Evolutionary conservation across 2,113 vertebrate species (phyloP), one percentile per base, ranked within the genome.

Genomic region (Salminus brasiliensis): DNA sequence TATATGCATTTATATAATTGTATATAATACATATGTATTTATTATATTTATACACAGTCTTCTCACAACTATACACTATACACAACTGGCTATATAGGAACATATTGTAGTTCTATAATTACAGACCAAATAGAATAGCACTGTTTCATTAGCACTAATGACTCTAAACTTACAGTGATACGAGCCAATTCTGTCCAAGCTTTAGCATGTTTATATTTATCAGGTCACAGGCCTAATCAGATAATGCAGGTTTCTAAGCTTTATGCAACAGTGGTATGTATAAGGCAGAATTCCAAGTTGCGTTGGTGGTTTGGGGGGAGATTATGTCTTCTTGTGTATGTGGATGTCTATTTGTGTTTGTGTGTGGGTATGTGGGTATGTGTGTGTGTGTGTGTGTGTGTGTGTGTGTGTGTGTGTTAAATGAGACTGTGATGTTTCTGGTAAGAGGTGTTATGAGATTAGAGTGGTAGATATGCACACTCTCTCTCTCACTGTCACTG

Each of bases 371-470:
- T n/a, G n/a, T n/a, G n/a, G n/a, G n/a, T n/a, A n/a, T n/a, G n/a
- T n/a, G n/a, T n/a, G n/a, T n/a, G n/a, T n/a, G n/a, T n/a, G n/a
- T n/a, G n/a, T n/a, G n/a, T n/a, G n/a, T n/a, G n/a, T n/a, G 68
- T 52, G 21, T 25, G 30, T n/a, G 47, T 36, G 29, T 27, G n/a
- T 67, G 60, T 52, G 60, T 36, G 27, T 9, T 30, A 36, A 39
- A 45, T n/a, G 67, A 63, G 55, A 30, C 29, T 72, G 77, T 41
- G 69, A 72, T 79, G 68, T 79, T 68, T 79, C 43, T 63, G 68
- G 49, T 72, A 79, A 72, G 45, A 72, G 59, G 69, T 79, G 77
- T 79, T 72, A 72, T 70, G 62, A 41, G 69, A 72, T 79, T 72
- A 79, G 45, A 72, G 69, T 27, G 9, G 45, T 72, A 72, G 77